Evolutionary conservation across 1,140 invertebrate genomes (phyloP).

Genomic region (Scaptomyza pallida): DNA sequence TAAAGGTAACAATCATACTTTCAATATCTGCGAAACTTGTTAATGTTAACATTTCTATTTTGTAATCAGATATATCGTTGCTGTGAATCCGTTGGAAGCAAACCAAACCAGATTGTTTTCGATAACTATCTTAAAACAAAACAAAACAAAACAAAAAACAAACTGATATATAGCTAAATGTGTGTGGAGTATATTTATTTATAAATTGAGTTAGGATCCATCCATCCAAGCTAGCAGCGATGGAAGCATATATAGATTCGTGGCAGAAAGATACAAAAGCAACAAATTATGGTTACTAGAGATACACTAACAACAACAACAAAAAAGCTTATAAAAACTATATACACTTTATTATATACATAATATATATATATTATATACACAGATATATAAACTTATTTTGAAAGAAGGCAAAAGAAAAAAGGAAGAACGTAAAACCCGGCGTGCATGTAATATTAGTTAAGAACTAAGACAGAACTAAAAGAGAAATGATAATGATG

Average conservation of each 20-base stretch:
- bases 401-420: slow-evolving; percentile 49
- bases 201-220: slow-evolving; percentile 61
- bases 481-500: slow-evolving; percentile 23
- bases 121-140: slow-evolving; percentile 43
- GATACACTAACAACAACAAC: slow-evolving; percentile 63
- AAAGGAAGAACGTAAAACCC: slow-evolving; percentile 28
- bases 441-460: slow-evolving; percentile 69
- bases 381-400: no score
- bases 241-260: neutral
- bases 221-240: slow-evolving; percentile 45
- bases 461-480: slow-evolving; percentile 76
- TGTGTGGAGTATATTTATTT: slow-evolving; percentile 82
- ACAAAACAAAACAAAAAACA: slow-evolving; percentile 52
- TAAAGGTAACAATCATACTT: slow-evolving; percentile 62
- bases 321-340: slow-evolving; percentile 68
- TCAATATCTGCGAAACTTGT: neutral
- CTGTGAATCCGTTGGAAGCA: slow-evolving; percentile 78
- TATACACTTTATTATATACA: slow-evolving; percentile 61
- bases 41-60: slow-evolving; percentile 5
- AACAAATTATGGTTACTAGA: slow-evolving; percentile 83
- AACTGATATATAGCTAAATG: slow-evolving; percentile 81
- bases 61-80: slow-evolving; percentile 77
- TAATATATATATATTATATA: slow-evolving; percentile 37
- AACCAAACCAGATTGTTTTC: slow-evolving; percentile 76
- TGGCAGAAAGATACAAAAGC: slow-evolving; percentile 22